Evolutionary conservation across 2,797 vertebrate species (phyloP).

Genomic region (Pachyuromys duprasi): DNA sequence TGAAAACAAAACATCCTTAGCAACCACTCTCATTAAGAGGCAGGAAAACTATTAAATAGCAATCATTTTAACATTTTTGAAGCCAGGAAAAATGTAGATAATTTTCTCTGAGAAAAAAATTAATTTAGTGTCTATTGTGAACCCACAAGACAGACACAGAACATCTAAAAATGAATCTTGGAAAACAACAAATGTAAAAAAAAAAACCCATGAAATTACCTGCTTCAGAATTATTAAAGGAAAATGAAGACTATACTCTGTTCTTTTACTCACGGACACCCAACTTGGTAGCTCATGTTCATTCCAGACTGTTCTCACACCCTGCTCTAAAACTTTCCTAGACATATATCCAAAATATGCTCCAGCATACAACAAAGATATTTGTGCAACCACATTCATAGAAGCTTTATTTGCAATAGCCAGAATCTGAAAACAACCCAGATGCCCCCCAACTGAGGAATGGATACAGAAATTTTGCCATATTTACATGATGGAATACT

Average conservation of each 20-base stretch:
- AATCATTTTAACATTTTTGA: slow-evolving; percentile 51
- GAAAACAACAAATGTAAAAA: background rate
- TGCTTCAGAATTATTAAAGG: slow-evolving; percentile 52
- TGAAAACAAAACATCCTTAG: slow-evolving; percentile 34
- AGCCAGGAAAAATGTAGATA: slow-evolving; percentile 41
- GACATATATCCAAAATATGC: no score
- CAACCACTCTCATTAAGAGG: slow-evolving; percentile 16
- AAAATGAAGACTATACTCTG: slow-evolving; percentile 39
- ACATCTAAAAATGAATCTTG: slow-evolving; percentile 44
- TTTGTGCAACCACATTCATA: no score
- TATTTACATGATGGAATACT: no score
- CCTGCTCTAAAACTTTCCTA: background rate
- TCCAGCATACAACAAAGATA: no score
- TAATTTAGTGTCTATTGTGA: slow-evolving; percentile 35
- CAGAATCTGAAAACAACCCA: no score
- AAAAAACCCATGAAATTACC: slow-evolving; percentile 51
- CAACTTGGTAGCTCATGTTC: background rate
- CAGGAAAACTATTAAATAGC: slow-evolving; percentile 41
- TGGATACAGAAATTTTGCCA: no score
- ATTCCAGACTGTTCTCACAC: background rate
- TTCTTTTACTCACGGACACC: background rate
- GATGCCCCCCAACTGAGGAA: no score
- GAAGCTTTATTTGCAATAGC: no score
- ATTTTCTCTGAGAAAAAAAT: slow-evolving; percentile 26
- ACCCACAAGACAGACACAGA: slow-evolving; percentile 42